These are phyloP conservation scores for Cyclargus thomasi DNA, from an alignment of 1,140 invertebrate species.

Conservation along the genomic window DNA sequence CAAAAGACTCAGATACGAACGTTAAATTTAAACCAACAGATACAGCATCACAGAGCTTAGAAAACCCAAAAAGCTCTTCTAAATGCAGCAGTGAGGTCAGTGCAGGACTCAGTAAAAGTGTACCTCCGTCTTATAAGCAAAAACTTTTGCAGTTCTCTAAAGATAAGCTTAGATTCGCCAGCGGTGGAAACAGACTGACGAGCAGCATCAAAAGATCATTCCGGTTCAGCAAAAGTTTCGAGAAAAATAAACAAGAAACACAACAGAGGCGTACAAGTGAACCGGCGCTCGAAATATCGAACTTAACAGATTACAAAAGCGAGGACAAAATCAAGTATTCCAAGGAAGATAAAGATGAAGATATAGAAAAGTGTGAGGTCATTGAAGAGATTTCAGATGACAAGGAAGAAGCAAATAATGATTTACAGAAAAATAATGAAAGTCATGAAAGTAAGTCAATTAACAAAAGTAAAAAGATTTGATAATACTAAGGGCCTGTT, in stretches of 20 bases:
- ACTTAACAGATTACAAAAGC: slow-evolving; percentile 32
- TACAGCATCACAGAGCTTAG: slow-evolving; percentile 64
- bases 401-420: slow-evolving; percentile 58
- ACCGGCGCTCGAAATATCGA: slow-evolving; percentile 54
- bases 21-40: slow-evolving; percentile 49
- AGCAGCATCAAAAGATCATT: slow-evolving; percentile 72
- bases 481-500: too few relatives aligned
- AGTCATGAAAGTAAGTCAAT: slow-evolving; percentile 48
- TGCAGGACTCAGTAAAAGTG: slow-evolving; percentile 69
- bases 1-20: slow-evolving; percentile 36
- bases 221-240: slow-evolving; percentile 64
- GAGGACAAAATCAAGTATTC: slow-evolving; percentile 47
- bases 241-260: slow-evolving; percentile 61
- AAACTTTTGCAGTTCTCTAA: slow-evolving; percentile 70
- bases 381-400: slow-evolving; percentile 62
- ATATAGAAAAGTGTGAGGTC: slow-evolving; percentile 60
- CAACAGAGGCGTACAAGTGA: slow-evolving; percentile 61
- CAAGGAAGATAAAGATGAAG: slow-evolving; percentile 63
- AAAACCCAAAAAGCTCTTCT: slow-evolving; percentile 64
- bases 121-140: slow-evolving; percentile 72
- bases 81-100: slow-evolving; percentile 65
- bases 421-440: slow-evolving; percentile 52
- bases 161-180: slow-evolving; percentile 69
- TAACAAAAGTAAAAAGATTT: too few relatives aligned
- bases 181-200: slow-evolving; percentile 65